These are phyloP conservation scores for Halcyon chelicuti DNA, from an alignment of 2,797 vertebrate species.

Conservation along the genomic window DNA sequence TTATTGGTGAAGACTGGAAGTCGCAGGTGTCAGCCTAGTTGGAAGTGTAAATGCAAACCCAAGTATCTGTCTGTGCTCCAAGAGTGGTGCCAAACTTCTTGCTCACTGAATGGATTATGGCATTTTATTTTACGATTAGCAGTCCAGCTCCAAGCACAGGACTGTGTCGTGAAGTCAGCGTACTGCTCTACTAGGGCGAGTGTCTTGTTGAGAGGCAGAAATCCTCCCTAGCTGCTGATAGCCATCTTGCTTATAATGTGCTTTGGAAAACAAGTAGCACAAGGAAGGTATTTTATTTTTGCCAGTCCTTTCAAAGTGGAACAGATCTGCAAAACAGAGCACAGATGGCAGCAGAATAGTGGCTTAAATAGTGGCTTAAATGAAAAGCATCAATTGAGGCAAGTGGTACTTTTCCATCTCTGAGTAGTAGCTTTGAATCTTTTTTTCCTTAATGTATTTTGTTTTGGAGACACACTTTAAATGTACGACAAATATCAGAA, in stretches of 20 bases:
- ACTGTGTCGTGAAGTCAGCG: rapidly evolving
- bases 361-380: conserved; percentile 34
- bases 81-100: background rate
- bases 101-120: background rate
- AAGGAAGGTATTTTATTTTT: conserved; percentile 49
- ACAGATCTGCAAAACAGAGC: conserved; percentile 3
- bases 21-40: conserved; percentile 25
- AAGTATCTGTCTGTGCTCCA: background rate
- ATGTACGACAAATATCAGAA: background rate
- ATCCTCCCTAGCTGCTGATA: background rate
- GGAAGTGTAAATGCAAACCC: conserved; percentile 6
- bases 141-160: background rate
- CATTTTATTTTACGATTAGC: background rate
- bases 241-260: background rate
- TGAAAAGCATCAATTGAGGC: background rate
- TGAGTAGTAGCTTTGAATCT: background rate
- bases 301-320: conserved; percentile 5
- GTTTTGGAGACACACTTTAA: background rate
- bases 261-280: conserved; percentile 27
- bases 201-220: background rate
- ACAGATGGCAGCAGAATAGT: conserved; percentile 32
- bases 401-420: background rate
- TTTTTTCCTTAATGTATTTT: background rate
- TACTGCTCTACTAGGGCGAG: background rate
- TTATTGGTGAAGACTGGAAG: background rate